phyloP scores from a whole-genome alignment of 1,140 invertebrate genomes.

The Ridgeia piscesae region DNA sequence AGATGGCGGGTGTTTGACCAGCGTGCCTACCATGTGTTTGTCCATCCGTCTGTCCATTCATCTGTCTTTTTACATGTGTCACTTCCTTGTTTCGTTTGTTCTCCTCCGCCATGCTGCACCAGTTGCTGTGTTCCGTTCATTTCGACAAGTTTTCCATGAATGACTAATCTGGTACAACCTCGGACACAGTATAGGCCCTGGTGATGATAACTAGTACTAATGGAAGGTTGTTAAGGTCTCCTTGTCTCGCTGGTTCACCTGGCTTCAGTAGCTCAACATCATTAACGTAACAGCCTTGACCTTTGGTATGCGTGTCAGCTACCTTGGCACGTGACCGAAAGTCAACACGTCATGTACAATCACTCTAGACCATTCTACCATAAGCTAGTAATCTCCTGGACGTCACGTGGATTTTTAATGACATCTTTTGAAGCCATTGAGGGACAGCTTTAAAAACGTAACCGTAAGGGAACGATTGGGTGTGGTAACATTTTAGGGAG shows the following conservation, averaged over 20 bases:
- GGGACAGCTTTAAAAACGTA: not conserved
- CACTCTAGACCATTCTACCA: not conserved
- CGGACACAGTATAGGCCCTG: not conserved
- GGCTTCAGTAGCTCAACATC: not conserved
- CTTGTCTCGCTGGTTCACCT: not conserved
- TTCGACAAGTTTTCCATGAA: not conserved
- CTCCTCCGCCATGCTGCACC: not conserved
- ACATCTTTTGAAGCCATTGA: not conserved
- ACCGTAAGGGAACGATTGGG: not conserved
- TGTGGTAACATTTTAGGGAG: not conserved
- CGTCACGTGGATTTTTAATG: not conserved
- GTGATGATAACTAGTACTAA: slow-evolving; percentile 1
- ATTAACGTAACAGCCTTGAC: not conserved
- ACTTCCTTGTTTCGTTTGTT: not conserved
- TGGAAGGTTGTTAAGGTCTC: not conserved
- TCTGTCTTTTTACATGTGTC: not conserved
- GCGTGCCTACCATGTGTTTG: not conserved
- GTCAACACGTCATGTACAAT: not conserved
- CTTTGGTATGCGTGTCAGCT: not conserved
- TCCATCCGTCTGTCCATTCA: too few relatives aligned
- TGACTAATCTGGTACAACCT: not conserved
- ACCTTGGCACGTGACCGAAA: not conserved
- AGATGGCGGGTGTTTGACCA: not conserved
- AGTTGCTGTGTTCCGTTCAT: not conserved
- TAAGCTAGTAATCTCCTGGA: not conserved